Conservation (phyloP, 2,113 vertebrate genomes). For the Ochotona princeps region DNA sequence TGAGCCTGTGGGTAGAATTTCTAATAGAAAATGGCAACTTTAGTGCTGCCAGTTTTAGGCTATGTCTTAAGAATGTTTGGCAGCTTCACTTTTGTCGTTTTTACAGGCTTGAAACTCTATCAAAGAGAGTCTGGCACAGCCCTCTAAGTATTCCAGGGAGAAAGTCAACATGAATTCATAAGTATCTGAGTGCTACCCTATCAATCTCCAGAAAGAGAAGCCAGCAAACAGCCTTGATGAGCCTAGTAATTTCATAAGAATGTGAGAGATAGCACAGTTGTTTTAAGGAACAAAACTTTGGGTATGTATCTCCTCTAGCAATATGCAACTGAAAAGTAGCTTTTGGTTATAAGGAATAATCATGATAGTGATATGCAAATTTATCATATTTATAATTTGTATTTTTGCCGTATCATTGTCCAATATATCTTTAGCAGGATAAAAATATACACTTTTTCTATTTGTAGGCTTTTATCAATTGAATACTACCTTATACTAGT, state of each 20-base stretch:
- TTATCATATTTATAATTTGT: background rate
- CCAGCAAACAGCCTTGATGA: background rate
- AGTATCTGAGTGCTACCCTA: background rate
- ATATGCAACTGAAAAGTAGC: background rate
- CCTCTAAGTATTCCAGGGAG: background rate
- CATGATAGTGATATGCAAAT: background rate
- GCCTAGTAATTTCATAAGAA: background rate
- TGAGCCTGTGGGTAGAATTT: background rate
- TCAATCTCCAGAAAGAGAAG: background rate
- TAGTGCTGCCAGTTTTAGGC: background rate
- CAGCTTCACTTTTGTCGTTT: background rate
- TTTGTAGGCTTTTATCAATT: slow-evolving; percentile 13
- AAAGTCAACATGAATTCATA: background rate
- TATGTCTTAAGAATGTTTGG: background rate
- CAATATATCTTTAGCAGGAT: background rate
- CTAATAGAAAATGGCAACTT: background rate
- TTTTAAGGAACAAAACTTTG: background rate
- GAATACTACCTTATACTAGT: background rate
- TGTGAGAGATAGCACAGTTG: background rate
- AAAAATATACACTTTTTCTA: background rate
- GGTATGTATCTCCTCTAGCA: background rate
- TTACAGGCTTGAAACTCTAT: background rate
- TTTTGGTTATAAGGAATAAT: background rate
- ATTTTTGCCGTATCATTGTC: slow-evolving; percentile 30
- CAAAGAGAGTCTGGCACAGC: background rate